These are phyloP conservation scores for Gymnosoma rotundatum DNA, from an alignment of 2,888 invertebrate genomes.

Conservation along the genomic window DNA sequence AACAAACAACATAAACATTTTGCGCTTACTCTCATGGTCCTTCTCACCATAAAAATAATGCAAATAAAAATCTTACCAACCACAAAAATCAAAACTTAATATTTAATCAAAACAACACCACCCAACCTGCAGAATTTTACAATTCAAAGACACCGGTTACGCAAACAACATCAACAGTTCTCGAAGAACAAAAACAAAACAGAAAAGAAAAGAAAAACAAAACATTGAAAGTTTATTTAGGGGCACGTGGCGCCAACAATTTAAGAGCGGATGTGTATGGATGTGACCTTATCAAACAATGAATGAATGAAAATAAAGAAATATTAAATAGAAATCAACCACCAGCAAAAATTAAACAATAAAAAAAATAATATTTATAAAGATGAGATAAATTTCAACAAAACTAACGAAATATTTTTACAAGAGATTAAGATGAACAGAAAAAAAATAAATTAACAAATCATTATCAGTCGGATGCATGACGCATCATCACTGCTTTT, in stretches of 20 bases:
- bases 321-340: not conserved
- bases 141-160: constrained; percentile 24
- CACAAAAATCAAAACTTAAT: constrained; percentile 30
- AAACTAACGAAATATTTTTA: constrained; percentile 61
- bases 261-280: not conserved
- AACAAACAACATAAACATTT: not conserved
- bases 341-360: constrained; percentile 26
- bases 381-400: constrained; percentile 45
- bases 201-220: not conserved
- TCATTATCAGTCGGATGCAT: constrained; percentile 21
- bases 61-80: not conserved
- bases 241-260: constrained; percentile 63
- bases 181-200: not conserved
- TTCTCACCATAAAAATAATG: constrained; percentile 19
- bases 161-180: constrained; percentile 25
- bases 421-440: constrained; percentile 11
- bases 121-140: constrained; percentile 8
- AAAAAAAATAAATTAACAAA: constrained; percentile 35
- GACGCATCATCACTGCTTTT: constrained; percentile 31
- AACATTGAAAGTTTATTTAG: constrained; percentile 39
- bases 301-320: constrained; percentile 8
- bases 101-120: constrained; percentile 37
- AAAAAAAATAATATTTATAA: constrained; percentile 47
- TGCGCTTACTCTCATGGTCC: constrained; percentile 5
- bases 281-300: constrained; percentile 16